Evolutionary conservation across 2,888 invertebrate species (phyloP), one percentile per base, ranked within the genome.

Genomic region (Kuschelorhynchus macadamiae): DNA sequence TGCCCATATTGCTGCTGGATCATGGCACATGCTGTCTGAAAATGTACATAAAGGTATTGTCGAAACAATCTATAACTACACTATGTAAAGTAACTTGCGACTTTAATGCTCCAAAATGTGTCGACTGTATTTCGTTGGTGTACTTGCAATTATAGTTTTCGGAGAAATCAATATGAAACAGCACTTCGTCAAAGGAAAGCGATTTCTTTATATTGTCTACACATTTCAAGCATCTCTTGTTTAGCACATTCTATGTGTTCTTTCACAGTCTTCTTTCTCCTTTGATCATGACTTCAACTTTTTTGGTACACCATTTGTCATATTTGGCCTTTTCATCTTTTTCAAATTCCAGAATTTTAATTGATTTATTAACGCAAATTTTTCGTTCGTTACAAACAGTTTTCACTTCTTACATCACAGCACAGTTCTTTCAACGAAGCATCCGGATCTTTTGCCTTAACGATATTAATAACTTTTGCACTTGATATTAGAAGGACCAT

Each of bases 81-180:
- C 52, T 66, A 21, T 66, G 66, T 4, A 66, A 14, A 33, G 41
- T 66, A 2, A 66, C 30, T 39, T 66, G 66, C 14, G 33, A 42
- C 12, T 42, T 46, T 8, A 60, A 60, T 20, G 60, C 60, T 2
- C 66, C 66, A 61, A 66, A 66, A 32, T 66, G 59, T 18, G 39
- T 39, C 1, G 66, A 61, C 39, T 66, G 53, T n/a, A 61, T 57
- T 60, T 66, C 66, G 5, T 12, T n/a, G 9, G 18, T 4, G 25
- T 66, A 66, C 16, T 66, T 61, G 14, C 60, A 66, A 44, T 16
- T 32, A 17, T 57, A 60, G 30, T 50, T 66, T 18, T 66, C 60
- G 5, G 41, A 41, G 17, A 61, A 66, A 20, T 66, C 66, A 2
- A 60, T 49, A 32, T 66, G 66, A 16, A 61, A 5, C 2, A 60